Percentiles rank a stretch among this genome's conserved stretches.
phyloP scores from a whole-genome alignment of 2,888 invertebrate genomes.

The Sphecodes monilicornis region DNA sequence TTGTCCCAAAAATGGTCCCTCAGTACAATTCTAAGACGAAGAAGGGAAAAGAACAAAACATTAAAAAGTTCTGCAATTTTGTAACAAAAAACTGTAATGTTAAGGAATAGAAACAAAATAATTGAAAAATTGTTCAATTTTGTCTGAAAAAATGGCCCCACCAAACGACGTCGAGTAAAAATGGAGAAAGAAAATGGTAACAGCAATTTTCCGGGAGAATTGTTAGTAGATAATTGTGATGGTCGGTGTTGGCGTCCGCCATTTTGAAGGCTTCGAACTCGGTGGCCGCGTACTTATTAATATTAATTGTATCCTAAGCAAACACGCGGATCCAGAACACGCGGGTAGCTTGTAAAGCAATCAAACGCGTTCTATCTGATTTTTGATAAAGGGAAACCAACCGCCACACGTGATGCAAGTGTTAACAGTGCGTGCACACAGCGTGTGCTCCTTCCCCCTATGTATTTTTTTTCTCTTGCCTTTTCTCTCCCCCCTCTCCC shows the following conservation, averaged over 20 bases:
- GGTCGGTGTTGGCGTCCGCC: not conserved
- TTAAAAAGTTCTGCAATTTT: not conserved
- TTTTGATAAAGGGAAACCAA: conserved; percentile 26
- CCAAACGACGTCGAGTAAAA: no score
- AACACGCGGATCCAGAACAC: conserved; percentile 15
- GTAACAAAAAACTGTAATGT: no score
- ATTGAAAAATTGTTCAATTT: no score
- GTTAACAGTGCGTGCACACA: conserved; percentile 15
- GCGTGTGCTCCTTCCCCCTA: not conserved
- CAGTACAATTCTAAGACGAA: not conserved
- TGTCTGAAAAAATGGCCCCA: not conserved
- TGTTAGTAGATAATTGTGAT: not conserved
- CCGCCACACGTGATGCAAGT: conserved; percentile 1
- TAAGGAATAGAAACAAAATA: no score
- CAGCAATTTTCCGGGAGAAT: not conserved
- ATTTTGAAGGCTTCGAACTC: conserved; percentile 4
- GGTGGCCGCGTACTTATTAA: conserved; percentile 15
- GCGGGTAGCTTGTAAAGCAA: conserved; percentile 21
- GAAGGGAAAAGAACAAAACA: not conserved
- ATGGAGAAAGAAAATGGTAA: not conserved
- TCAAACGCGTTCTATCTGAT: conserved; percentile 25
- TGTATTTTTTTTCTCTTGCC: conserved; percentile 3
- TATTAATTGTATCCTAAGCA: conserved; percentile 25
- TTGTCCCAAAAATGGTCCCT: not conserved
- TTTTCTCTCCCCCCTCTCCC: not conserved